Conservation (phyloP, 2,888 invertebrate genomes). For the Agrenia bidenticulata region DNA sequence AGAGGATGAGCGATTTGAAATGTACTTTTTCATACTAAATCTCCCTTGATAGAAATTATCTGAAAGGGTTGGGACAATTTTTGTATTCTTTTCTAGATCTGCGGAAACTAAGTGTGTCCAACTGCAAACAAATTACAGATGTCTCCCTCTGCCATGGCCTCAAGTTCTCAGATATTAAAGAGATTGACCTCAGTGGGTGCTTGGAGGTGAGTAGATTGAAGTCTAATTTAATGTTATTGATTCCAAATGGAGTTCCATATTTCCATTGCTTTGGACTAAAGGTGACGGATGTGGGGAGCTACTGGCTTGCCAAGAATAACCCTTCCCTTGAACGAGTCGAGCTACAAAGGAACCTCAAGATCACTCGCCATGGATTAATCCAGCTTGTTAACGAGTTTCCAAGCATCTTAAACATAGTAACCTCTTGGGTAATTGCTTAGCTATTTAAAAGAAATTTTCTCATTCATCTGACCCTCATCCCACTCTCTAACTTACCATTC, state of each 20-base stretch:
- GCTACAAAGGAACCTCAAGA: constrained; percentile 12
- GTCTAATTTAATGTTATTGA: too few relatives aligned
- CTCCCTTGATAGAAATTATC: neutral
- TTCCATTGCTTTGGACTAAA: neutral
- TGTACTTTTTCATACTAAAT: too few relatives aligned
- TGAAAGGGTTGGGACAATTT: neutral
- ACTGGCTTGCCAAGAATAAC: constrained; percentile 2
- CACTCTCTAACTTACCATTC: neutral
- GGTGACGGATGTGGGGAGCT: constrained; percentile 10
- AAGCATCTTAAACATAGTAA: neutral
- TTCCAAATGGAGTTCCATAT: neutral
- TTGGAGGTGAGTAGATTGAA: neutral
- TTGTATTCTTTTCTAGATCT: constrained; percentile 7
- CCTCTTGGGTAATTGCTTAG: constrained; percentile 4
- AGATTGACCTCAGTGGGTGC: constrained; percentile 13
- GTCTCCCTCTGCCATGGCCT: neutral
- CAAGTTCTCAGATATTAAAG: constrained; percentile 5
- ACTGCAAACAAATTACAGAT: neutral
- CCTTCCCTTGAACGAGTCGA: constrained; percentile 13
- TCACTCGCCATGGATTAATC: constrained; percentile 11
- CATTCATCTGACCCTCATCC: neutral
- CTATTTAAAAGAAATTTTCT: neutral
- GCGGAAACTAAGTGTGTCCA: neutral
- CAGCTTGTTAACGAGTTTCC: neutral
- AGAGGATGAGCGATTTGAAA: neutral